Conservation (phyloP, 2,113 vertebrate genomes). For the Tachysurus vachellii region DNA sequence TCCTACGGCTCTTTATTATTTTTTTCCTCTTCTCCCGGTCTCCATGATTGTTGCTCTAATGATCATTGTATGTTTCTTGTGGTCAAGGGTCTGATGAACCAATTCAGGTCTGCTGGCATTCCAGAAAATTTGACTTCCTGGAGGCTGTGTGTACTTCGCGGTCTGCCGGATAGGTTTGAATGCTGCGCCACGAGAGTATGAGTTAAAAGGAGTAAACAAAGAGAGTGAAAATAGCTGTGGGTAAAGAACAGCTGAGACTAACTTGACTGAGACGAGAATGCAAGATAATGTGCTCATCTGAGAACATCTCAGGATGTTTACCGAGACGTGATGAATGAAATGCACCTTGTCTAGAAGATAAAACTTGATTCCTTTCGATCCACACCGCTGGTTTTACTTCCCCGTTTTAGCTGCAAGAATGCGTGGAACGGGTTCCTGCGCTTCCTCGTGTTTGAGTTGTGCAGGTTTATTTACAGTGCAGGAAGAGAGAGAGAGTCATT, state of each 20-base stretch:
- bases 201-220: slow-evolving; percentile 25
- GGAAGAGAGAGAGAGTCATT: background rate
- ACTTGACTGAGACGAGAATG: slow-evolving; percentile 6
- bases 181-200: background rate
- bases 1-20: slow-evolving; percentile 18
- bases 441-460: background rate
- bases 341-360: slow-evolving; percentile 8
- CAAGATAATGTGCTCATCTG: slow-evolving; percentile 35
- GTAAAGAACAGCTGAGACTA: background rate
- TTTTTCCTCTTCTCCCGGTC: background rate
- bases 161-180: slow-evolving; percentile 11
- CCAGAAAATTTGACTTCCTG: slow-evolving; percentile 1
- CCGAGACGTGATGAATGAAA: slow-evolving; percentile 21
- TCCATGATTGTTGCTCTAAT: background rate
- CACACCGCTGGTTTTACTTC: background rate
- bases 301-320: slow-evolving; percentile 42
- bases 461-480: background rate
- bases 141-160: background rate
- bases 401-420: background rate
- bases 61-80: background rate
- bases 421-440: background rate
- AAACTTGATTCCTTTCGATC: background rate
- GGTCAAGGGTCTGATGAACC: background rate
- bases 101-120: slow-evolving; percentile 22
- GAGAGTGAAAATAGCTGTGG: slow-evolving; percentile 4